Conservation (phyloP, 2,113 vertebrate genomes). For the Orcinus orca region DNA sequence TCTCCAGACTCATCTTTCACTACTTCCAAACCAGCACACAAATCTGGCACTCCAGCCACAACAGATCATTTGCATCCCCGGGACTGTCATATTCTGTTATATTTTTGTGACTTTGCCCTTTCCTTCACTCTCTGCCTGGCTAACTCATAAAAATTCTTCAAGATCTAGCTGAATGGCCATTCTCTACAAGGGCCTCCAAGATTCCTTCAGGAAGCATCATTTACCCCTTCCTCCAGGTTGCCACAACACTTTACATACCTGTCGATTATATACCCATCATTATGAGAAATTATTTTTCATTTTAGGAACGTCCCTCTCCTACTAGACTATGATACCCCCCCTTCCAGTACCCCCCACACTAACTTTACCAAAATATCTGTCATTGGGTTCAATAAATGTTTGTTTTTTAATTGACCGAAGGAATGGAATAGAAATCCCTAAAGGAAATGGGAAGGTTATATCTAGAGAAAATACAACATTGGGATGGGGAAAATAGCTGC, state of each 20-base stretch:
- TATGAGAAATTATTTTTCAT: background rate
- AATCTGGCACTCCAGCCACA: background rate
- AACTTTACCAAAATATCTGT: background rate
- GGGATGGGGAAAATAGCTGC: background rate
- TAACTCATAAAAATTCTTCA: background rate
- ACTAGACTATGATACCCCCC: background rate
- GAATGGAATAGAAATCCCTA: background rate
- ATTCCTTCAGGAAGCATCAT: background rate
- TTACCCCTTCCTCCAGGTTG: background rate
- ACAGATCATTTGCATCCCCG: background rate
- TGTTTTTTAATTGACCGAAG: background rate
- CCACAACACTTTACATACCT: background rate
- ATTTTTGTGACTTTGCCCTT: background rate
- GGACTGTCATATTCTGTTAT: background rate
- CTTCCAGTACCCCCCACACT: background rate
- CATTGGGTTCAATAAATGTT: background rate
- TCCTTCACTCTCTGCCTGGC: background rate
- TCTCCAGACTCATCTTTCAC: background rate
- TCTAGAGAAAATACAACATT: conserved; percentile 2
- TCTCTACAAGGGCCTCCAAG: background rate
- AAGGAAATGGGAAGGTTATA: conserved; percentile 6
- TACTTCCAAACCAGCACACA: background rate
- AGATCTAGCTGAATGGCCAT: background rate
- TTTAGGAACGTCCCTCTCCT: background rate
- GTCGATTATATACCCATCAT: background rate